These are phyloP conservation scores for Aldrovandia affinis DNA, from an alignment of 2,797 vertebrate species.

Conservation along the genomic window DNA sequence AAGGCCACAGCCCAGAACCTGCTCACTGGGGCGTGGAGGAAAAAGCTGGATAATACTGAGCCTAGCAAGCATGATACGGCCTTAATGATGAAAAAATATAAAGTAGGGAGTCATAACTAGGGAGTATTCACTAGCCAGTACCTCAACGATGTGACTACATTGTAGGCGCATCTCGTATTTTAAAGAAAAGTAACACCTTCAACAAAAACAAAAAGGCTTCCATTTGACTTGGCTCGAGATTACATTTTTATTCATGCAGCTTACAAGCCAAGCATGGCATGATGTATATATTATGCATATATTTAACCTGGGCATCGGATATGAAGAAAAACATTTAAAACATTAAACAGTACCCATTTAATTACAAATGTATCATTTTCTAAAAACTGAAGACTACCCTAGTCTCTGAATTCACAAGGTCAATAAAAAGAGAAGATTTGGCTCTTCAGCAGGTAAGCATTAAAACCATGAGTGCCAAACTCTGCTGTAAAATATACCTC, in stretches of 20 bases:
- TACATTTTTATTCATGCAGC: too few species aligned
- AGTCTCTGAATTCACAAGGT: neutral
- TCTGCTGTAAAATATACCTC: neutral
- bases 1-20: neutral
- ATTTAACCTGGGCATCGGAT: neutral
- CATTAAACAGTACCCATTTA: neutral
- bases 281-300: neutral
- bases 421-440: neutral
- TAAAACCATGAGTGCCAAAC: neutral
- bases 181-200: neutral
- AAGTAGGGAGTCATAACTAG: too few species aligned
- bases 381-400: neutral
- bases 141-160: neutral
- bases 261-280: neutral
- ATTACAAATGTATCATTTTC: neutral
- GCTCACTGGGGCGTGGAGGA: neutral
- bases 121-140: neutral
- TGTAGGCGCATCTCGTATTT: neutral
- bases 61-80: neutral
- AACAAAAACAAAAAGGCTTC: neutral
- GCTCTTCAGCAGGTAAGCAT: neutral
- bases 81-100: neutral
- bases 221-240: neutral
- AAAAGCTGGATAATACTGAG: too few species aligned
- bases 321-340: conserved; percentile 1